phyloP scores from a whole-genome alignment of 2,888 invertebrate genomes.

The Subacronicta megacephala region DNA sequence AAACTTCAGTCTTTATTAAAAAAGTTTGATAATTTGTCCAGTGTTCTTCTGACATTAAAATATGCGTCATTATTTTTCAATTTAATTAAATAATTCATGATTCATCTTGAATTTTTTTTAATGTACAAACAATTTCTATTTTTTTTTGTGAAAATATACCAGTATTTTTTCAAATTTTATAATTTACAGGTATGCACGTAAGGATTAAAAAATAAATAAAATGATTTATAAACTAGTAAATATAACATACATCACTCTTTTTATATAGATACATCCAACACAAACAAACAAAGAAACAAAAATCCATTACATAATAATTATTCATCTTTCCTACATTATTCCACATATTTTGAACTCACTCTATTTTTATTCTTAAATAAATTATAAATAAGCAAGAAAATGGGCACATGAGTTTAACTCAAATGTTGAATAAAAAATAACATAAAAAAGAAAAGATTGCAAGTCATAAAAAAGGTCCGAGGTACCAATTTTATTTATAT shows the following conservation, averaged over 20 bases:
- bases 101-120: no score
- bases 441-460: constrained; percentile 39
- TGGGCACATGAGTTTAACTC: constrained; percentile 85
- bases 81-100: no score
- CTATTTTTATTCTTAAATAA: constrained; percentile 65
- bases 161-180: constrained; percentile 13
- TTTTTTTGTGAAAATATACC: no score
- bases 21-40: constrained; percentile 55
- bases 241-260: constrained; percentile 65
- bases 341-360: constrained; percentile 56
- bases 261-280: constrained; percentile 68
- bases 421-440: constrained; percentile 57
- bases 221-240: constrained; percentile 59
- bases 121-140: no score
- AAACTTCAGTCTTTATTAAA: constrained; percentile 72
- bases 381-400: constrained; percentile 80
- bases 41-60: constrained; percentile 31
- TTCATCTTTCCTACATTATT: constrained; percentile 40
- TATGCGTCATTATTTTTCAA: no score
- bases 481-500: constrained; percentile 40
- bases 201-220: constrained; percentile 66
- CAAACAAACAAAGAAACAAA: constrained; percentile 59
- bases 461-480: constrained; percentile 28
- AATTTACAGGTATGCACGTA: constrained; percentile 41
- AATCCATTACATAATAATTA: constrained; percentile 53